phyloP scores from a whole-genome alignment of 2,113 vertebrate genomes.

The Planiliza haematocheilus region DNA sequence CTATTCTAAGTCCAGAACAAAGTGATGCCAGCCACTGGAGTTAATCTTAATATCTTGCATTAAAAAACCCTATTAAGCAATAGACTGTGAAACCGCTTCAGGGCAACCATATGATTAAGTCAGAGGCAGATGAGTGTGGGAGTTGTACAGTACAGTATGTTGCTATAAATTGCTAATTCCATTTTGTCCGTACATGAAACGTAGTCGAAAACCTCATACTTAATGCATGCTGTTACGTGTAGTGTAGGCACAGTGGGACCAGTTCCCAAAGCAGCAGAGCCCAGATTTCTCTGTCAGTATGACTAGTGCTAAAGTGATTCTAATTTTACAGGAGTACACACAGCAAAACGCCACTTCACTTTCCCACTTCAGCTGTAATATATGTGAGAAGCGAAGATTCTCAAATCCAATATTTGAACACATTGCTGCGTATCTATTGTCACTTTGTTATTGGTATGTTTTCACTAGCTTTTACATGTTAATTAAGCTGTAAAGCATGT shows the following conservation, averaged over 20 bases:
- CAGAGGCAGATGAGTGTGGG: background rate
- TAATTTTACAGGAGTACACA: background rate
- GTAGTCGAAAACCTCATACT: conserved; percentile 14
- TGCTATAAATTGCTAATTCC: conserved; percentile 29
- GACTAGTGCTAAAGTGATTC: background rate
- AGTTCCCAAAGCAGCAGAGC: conserved; percentile 7
- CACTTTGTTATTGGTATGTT: conserved; percentile 26
- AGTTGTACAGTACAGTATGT: background rate
- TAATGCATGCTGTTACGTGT: conserved; percentile 18
- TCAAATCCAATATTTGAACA: conserved; percentile 5
- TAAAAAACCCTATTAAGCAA: background rate
- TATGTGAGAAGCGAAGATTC: background rate
- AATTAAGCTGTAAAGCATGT: conserved; percentile 38
- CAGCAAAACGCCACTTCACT: background rate
- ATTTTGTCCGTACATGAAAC: conserved; percentile 27
- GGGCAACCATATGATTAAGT: background rate
- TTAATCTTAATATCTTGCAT: too few relatives aligned
- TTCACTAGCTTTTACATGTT: conserved; percentile 30
- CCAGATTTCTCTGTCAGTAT: background rate
- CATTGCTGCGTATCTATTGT: background rate
- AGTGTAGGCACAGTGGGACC: background rate
- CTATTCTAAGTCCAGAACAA: too few relatives aligned
- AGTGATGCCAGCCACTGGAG: too few relatives aligned
- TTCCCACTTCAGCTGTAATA: background rate
- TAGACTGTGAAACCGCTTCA: background rate